These are phyloP conservation scores for Etheostoma cragini DNA, from an alignment of 2,113 vertebrate genomes.

Conservation along the genomic window DNA sequence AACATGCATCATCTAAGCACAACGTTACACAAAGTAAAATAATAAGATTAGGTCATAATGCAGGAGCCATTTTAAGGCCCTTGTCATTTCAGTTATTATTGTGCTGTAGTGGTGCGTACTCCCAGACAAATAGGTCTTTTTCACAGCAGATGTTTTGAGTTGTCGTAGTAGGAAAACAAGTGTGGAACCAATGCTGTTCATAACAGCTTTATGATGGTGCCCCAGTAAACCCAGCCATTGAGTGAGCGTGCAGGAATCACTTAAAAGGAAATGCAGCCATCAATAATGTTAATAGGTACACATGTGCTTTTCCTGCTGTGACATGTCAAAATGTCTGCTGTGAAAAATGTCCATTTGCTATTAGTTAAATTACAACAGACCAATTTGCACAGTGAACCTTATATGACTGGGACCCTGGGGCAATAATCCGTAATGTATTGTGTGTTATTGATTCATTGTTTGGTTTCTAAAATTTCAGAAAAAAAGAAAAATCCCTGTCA, in stretches of 20 bases:
- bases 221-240: not conserved
- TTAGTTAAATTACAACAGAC: slow-evolving; percentile 1
- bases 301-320: not conserved
- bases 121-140: not conserved
- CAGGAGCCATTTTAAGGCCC: not conserved
- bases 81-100: not conserved
- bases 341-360: not conserved
- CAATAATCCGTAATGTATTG: not conserved
- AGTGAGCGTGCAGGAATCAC: not conserved
- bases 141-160: not conserved
- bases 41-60: not conserved
- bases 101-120: not conserved
- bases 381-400: not conserved
- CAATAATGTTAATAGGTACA: slow-evolving; percentile 14
- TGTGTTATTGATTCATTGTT: no score
- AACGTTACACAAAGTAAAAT: not conserved
- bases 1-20: not conserved
- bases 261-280: not conserved
- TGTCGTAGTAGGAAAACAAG: not conserved
- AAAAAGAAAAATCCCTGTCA: not conserved
- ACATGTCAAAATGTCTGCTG: not conserved
- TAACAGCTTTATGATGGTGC: not conserved
- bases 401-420: not conserved
- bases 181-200: not conserved
- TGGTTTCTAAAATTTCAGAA: not conserved